Percentiles rank a stretch among this genome's conserved stretches.
These are phyloP conservation scores for Melanargia galathea DNA, from an alignment of 2,888 invertebrate genomes.

Conservation along the genomic window DNA sequence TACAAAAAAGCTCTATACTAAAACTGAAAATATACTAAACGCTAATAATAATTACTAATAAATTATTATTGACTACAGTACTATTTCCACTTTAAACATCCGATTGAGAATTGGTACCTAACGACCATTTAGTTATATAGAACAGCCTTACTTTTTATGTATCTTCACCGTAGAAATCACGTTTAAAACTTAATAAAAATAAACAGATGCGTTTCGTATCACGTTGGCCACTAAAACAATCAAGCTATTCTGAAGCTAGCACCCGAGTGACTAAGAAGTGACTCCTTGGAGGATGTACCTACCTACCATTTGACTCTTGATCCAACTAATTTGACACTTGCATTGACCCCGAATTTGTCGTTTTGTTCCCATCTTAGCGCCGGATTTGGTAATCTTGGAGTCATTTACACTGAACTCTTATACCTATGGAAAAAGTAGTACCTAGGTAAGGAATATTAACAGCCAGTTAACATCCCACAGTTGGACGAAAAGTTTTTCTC, in stretches of 20 bases:
- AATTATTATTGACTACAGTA: too few species aligned
- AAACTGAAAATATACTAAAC: too few species aligned
- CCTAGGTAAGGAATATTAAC: too few species aligned
- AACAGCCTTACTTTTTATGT: background rate
- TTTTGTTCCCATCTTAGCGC: conserved; percentile 29
- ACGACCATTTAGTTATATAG: too few species aligned
- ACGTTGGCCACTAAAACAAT: conserved; percentile 18
- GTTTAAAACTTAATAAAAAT: background rate
- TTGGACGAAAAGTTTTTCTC: too few species aligned
- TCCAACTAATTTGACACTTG: conserved; percentile 62
- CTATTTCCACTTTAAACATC: too few species aligned
- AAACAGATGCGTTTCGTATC: background rate
- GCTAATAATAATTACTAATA: too few species aligned
- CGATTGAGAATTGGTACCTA: too few species aligned
- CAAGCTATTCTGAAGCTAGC: conserved; percentile 37
- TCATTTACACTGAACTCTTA: background rate
- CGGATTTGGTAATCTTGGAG: conserved; percentile 7
- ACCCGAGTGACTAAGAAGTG: conserved; percentile 47
- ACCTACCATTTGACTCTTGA: conserved; percentile 60
- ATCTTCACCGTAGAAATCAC: background rate
- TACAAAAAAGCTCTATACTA: too few species aligned
- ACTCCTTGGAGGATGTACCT: conserved; percentile 44
- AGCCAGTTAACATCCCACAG: too few species aligned
- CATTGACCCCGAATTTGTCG: conserved; percentile 60
- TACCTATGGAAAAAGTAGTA: background rate